Base-by-base conservation (phyloP, 2,797 vertebrate genomes). In the Odontamblyopus rebecca region DNA sequence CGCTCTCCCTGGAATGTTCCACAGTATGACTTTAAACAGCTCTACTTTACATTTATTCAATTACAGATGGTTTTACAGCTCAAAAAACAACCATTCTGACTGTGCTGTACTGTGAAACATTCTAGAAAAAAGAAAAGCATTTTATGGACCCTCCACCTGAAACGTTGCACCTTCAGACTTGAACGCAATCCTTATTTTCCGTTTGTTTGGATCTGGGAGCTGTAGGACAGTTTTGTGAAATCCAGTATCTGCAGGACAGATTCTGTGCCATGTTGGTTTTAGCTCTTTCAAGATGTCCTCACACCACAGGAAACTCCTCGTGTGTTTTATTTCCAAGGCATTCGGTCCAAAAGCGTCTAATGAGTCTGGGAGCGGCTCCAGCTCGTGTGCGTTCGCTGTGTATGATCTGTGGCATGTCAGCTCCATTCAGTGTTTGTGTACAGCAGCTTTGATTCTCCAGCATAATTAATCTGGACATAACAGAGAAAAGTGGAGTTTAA, bases 391-490 rank as follows among this genome's bases (percentile, higher is more conserved):
- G 29, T 67, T 68, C 61, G 35, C 74, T 32, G 59, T 62, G 57
- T 77, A 13, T 66, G 64, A 78, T 78, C 60, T 29, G 13, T 53
- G 12, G 48, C 41, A 51, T 76, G 71, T 71, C 67, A 44, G 59
- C 61, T 44, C 30, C 29, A 60, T 68, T 82, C 61, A 67, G 62
- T 54, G 56, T 44, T 57, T 29, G 19, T 66, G 54, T 78, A 66
- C 50, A 30, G 23, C 51, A 41, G 72, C 69, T 82, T 75, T 85
- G 67, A 88, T 84, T 72, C 35, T 66, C 51, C 57, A 4, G 35
- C 65, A 38, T 53, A 69, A 79, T 53, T 44, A 71, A 72, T 76
- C 72, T 23, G 44, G 62, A 69, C 15, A 0, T 30, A 18, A 4
- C 8, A 73, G 74, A 73, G 72, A 41, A 72, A 71, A 83, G 27